Percentiles rank a stretch among this genome's conserved stretches.
These are phyloP conservation scores for Amniataba percoides DNA, from an alignment of 2,797 vertebrate species.

Conservation along the genomic window DNA sequence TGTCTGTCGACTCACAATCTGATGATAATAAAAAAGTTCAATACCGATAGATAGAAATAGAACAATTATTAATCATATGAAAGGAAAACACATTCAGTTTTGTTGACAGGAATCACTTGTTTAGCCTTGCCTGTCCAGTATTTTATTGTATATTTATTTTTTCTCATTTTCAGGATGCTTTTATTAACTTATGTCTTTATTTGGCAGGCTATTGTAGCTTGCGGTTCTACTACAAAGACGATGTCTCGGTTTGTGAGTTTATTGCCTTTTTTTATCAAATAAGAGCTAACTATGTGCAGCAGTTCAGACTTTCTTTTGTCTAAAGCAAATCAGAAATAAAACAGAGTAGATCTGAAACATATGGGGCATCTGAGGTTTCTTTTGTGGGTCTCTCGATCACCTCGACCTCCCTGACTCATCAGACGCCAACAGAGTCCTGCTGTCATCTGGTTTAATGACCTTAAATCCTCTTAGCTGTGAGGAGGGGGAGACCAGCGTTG, in stretches of 20 bases:
- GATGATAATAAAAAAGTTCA: too few species aligned
- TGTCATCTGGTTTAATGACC: constrained; percentile 46
- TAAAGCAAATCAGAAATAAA: neutral
- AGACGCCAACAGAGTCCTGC: constrained; percentile 16
- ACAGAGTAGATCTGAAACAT: neutral
- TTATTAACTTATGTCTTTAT: too few species aligned
- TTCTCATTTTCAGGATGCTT: neutral
- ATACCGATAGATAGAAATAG: too few species aligned
- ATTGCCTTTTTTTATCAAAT: neutral
- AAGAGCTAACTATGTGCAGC: neutral
- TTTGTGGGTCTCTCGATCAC: neutral
- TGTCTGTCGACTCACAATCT: neutral
- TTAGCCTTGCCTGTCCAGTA: neutral
- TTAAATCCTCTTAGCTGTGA: constrained; percentile 68
- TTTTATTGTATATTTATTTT: neutral
- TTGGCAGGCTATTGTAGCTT: too few species aligned
- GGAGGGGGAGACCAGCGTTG: constrained; percentile 34
- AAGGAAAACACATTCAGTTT: neutral
- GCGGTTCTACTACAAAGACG: neutral
- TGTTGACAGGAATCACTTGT: neutral
- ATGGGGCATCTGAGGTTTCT: neutral
- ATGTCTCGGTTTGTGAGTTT: neutral
- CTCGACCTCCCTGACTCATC: constrained; percentile 21
- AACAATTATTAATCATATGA: too few species aligned
- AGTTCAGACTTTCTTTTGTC: neutral